phyloP scores from a whole-genome alignment of 2,113 vertebrate genomes.

The Phyllostomus hastatus region DNA sequence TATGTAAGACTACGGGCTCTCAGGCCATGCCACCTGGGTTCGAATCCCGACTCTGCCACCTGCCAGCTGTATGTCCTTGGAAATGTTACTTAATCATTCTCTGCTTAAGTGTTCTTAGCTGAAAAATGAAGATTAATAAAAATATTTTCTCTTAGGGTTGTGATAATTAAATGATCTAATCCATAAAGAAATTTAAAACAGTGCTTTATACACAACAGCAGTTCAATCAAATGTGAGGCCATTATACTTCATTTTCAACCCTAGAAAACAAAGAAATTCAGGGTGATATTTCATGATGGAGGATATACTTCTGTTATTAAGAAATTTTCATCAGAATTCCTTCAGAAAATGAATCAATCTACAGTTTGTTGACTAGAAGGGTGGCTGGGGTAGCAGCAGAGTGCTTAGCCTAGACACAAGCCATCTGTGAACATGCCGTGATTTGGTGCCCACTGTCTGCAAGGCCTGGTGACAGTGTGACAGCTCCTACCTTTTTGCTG shows the following conservation, averaged over 20 bases:
- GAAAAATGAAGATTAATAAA: neutral
- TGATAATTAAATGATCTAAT: constrained; percentile 7
- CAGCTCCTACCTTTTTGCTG: neutral
- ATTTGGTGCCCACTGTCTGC: neutral
- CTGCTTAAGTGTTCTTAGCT: neutral
- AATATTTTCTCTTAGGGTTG: neutral
- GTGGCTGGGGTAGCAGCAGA: neutral
- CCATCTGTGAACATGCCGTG: neutral
- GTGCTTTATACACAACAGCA: neutral
- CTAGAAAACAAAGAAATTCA: neutral
- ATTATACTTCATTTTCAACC: neutral
- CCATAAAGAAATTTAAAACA: neutral
- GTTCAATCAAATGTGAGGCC: neutral
- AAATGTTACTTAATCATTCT: neutral
- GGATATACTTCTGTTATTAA: neutral
- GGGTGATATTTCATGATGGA: neutral
- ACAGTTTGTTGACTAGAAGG: neutral
- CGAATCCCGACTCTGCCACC: neutral
- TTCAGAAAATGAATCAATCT: neutral
- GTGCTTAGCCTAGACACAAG: neutral
- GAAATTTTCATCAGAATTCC: neutral
- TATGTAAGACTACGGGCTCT: neutral
- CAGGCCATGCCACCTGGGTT: neutral
- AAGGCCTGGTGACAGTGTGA: neutral
- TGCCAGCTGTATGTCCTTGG: neutral